Percentiles rank a stretch among this genome's conserved stretches.
Conservation (phyloP, 2,888 invertebrate genomes). For the Scaptomyza flava region DNA sequence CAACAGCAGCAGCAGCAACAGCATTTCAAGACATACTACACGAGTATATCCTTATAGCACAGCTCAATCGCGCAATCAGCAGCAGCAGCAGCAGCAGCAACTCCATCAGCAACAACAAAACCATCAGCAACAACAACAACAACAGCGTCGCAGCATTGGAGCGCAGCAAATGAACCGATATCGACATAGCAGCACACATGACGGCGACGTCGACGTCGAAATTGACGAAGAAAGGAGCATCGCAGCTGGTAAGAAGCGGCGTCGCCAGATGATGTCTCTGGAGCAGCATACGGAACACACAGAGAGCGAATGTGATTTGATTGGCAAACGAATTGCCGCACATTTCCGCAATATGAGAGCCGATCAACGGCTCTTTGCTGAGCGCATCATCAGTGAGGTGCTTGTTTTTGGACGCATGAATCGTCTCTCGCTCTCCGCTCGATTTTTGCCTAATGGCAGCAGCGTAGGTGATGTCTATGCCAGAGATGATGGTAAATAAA, state of each 20-base stretch:
- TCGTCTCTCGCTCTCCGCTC: conserved; percentile 52
- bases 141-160: conserved; percentile 17
- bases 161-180: conserved; percentile 21
- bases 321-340: conserved; percentile 64
- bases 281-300: conserved; percentile 29
- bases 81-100: conserved; percentile 8
- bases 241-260: conserved; percentile 25
- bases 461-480: conserved; percentile 25
- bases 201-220: not conserved
- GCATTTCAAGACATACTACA: conserved; percentile 8
- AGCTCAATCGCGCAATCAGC: conserved; percentile 14
- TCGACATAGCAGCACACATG: conserved; percentile 26
- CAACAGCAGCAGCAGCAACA: conserved; percentile 5
- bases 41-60: conserved; percentile 29
- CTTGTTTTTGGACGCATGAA: conserved; percentile 66
- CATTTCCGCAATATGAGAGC: conserved; percentile 67
- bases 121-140: conserved; percentile 14
- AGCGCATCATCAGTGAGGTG: conserved; percentile 67
- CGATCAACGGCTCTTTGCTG: conserved; percentile 66
- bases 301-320: conserved; percentile 63
- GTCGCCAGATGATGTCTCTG: conserved; percentile 17
- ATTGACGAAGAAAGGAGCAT: conserved; percentile 17
- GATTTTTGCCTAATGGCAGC: conserved; percentile 49
- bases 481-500: conserved; percentile 13
- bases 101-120: conserved; percentile 1